Evolutionary conservation across 2,888 invertebrate genomes (phyloP).

Genomic region (Mellilla xanthometata): DNA sequence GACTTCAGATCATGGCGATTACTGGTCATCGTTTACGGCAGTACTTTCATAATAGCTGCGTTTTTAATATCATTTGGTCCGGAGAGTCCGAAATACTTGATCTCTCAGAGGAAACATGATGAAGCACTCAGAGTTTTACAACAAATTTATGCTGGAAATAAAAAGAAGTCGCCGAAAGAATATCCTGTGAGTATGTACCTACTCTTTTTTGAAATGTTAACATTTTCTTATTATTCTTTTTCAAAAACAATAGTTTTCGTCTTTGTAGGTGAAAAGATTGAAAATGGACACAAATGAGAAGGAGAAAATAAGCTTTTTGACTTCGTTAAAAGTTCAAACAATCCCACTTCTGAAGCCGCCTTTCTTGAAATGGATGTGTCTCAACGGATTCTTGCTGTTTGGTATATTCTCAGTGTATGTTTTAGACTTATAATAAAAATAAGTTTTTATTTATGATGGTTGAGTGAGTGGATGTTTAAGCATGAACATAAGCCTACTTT

Average conservation of each 20-base stretch:
- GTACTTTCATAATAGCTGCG: conserved; percentile 83
- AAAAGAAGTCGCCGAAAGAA: conserved; percentile 56
- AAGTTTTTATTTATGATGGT: no score
- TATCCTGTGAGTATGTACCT: conserved; percentile 69
- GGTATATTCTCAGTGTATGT: conserved; percentile 86
- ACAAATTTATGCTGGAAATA: conserved; percentile 80
- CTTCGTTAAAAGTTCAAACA: conserved; percentile 77
- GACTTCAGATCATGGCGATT: conserved; percentile 88
- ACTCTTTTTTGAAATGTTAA: background rate
- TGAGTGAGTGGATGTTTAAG: no score
- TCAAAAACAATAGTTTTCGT: background rate
- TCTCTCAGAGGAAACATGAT: conserved; percentile 84
- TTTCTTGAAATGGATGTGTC: conserved; percentile 73
- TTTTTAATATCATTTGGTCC: conserved; percentile 82
- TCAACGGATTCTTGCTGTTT: conserved; percentile 83
- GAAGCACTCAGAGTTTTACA: conserved; percentile 85
- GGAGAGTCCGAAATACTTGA: conserved; percentile 90
- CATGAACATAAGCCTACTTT: no score
- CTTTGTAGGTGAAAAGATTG: conserved; percentile 59
- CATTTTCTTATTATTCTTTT: background rate
- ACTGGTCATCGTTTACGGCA: conserved; percentile 84
- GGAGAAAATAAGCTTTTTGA: conserved; percentile 48
- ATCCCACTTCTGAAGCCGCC: conserved; percentile 78
- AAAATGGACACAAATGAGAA: conserved; percentile 36
- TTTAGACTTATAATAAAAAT: no score